Percentiles rank a stretch among this genome's conserved stretches.
Conservation (phyloP, 2,888 invertebrate species). For the Meghimatium bilineatum region DNA sequence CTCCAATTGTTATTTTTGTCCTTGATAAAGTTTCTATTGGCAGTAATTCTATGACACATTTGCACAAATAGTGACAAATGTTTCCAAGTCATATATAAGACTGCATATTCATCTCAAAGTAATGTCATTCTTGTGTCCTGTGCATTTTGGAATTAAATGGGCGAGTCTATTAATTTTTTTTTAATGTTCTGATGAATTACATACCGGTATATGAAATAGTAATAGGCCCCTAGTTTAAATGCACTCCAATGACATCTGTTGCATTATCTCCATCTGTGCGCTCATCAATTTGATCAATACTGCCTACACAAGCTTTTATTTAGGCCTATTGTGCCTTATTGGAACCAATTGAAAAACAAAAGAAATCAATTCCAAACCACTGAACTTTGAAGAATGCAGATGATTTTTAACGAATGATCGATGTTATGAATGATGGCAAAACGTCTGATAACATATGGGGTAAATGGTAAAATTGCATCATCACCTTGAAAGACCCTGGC, state of each 20-base stretch:
- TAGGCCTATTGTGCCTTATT: not conserved
- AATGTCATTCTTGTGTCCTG: too few relatives aligned
- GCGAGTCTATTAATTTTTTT: too few relatives aligned
- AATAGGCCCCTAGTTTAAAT: too few relatives aligned
- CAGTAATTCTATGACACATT: not conserved
- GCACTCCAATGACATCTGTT: slow-evolving; percentile 9
- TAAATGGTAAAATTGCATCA: slow-evolving; percentile 52
- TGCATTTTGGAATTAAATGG: too few relatives aligned
- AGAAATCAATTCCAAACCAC: slow-evolving; percentile 37
- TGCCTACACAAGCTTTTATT: slow-evolving; percentile 16
- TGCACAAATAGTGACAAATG: not conserved
- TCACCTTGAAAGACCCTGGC: slow-evolving; percentile 53
- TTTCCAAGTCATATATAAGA: not conserved
- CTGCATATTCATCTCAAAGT: too few relatives aligned
- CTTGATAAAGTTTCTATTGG: not conserved
- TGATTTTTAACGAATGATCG: slow-evolving; percentile 48
- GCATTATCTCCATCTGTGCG: not conserved
- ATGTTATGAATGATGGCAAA: slow-evolving; percentile 50
- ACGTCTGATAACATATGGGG: slow-evolving; percentile 37
- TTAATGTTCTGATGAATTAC: too few relatives aligned
- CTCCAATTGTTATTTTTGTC: not conserved
- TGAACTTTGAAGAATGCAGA: slow-evolving; percentile 47
- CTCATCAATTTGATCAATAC: not conserved
- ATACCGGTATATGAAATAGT: too few relatives aligned
- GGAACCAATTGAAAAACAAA: not conserved